These are phyloP conservation scores for Julus scandinavius DNA, from an alignment of 2,888 invertebrate genomes.

Conservation along the genomic window DNA sequence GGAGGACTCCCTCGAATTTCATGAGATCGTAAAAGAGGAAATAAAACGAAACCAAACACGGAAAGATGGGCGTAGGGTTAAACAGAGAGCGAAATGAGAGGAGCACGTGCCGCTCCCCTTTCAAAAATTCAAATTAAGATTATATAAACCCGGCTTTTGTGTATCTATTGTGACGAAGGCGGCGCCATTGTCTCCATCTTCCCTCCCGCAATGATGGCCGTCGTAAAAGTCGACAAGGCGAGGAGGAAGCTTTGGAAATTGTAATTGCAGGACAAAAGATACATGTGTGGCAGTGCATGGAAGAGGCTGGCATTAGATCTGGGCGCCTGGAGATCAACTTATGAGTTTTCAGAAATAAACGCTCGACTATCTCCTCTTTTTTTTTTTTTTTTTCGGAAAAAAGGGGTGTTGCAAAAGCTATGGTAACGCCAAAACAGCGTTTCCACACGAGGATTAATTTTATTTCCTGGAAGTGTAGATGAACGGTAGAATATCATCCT, in stretches of 20 bases:
- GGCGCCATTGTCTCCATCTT: neutral
- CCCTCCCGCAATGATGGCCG: conserved; percentile 27
- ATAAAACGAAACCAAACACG: conserved; percentile 22
- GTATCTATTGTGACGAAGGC: conserved; percentile 20
- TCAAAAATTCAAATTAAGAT: conserved; percentile 33
- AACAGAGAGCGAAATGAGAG: neutral
- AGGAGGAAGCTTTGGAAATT: neutral
- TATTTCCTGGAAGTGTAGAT: neutral
- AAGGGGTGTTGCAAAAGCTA: neutral
- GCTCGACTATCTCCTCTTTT: neutral
- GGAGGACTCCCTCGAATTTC: conserved; percentile 24
- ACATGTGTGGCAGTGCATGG: neutral
- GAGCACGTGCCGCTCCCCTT: conserved; percentile 2
- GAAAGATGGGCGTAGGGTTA: conserved; percentile 2
- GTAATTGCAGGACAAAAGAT: conserved; percentile 20
- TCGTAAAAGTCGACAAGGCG: neutral
- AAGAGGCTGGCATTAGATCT: neutral
- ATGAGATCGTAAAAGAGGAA: conserved; percentile 25
- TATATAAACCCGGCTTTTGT: conserved; percentile 33
- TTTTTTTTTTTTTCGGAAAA: neutral
- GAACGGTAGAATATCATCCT: too few species aligned
- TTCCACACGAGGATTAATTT: neutral
- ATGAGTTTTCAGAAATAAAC: neutral
- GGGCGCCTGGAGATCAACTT: conserved; percentile 6
- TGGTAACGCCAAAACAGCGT: neutral